Percentiles rank a stretch among this genome's conserved stretches.
phyloP scores from a whole-genome alignment of 1,140 invertebrate species.

The Habropoda laboriosa region DNA sequence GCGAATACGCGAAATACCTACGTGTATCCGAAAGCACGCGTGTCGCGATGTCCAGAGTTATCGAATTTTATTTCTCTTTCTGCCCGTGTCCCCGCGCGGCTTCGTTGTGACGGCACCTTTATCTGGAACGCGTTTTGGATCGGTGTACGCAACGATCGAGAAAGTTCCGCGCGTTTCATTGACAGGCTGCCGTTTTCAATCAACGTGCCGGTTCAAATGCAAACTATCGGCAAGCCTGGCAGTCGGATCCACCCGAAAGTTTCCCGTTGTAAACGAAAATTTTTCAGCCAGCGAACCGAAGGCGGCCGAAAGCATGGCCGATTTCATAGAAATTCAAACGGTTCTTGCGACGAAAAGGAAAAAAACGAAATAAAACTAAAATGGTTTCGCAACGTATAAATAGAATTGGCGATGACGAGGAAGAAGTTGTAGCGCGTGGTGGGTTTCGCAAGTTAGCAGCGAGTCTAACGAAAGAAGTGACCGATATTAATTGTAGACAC shows the following conservation, averaged over 20 bases:
- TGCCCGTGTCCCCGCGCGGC: not conserved
- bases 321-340: not conserved
- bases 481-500: constrained; percentile 31
- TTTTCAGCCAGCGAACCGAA: too few species aligned
- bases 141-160: constrained; percentile 8
- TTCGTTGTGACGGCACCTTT: not conserved
- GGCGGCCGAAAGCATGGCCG: not conserved
- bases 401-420: too few species aligned
- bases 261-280: not conserved
- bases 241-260: too few species aligned
- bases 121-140: constrained; percentile 15
- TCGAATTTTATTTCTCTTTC: constrained; percentile 6
- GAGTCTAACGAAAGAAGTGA: constrained; percentile 9
- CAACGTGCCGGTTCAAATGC: constrained; percentile 35
- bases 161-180: constrained; percentile 53
- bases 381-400: too few species aligned
- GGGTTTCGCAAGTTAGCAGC: constrained; percentile 22
- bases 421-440: constrained; percentile 31
- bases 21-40: constrained; percentile 8
- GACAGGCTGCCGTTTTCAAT: constrained; percentile 44
- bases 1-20: not conserved
- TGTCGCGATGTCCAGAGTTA: not conserved
- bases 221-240: too few species aligned
- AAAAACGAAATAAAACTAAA: too few species aligned
- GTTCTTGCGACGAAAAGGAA: not conserved